Evolutionary conservation across 2,797 vertebrate species (phyloP), one percentile per base, ranked within the genome.

Genomic region (Rallus crepitans): DNA sequence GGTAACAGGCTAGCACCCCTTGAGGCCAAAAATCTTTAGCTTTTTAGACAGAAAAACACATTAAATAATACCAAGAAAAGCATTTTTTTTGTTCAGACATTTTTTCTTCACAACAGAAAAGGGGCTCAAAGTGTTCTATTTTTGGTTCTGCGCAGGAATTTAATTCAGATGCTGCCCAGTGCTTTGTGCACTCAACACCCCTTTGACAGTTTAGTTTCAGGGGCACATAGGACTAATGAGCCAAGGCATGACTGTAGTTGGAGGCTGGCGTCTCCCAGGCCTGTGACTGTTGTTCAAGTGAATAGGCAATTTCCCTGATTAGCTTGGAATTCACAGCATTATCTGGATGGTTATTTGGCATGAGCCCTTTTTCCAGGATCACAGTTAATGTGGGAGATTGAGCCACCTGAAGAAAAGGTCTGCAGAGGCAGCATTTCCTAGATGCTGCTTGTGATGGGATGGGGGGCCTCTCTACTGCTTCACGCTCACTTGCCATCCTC

Each of bases 1-100:
- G 97, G 97, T 96, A 98, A 98, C 97, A 97, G 97, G 96, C 97
- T 96, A 98, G 97, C 95, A 97, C 97, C 96, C 97, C 97, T 97
- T 75, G 84, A 97, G 96, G 97, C 97, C 97, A 98, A 97, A 97
- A 97, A 97, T 96, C 94, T 82, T 80, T 91, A 94, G 89, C 93
- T 91, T 96, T 97, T 97, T 96, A 94, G 93, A 94, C 76, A 95
- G 95, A 94, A 97, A 97, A 96, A 95, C 42, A 76, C 83, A 87
- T 93, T 92, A 97, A 96, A 95, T 96, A 97, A 96, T 95, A 97
- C 90, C 69, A 94, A 93, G 89, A 88, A 95, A 97, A 97, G 79
- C 61, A 83, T 82, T 96, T 95, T 91, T 91, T 87, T 95, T 86
- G 66, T 94, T 76, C 75, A 47, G 77, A 63, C 75, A 72, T 93